Conservation (phyloP, 2,888 invertebrate genomes). For the Sminthurides aquaticus region DNA sequence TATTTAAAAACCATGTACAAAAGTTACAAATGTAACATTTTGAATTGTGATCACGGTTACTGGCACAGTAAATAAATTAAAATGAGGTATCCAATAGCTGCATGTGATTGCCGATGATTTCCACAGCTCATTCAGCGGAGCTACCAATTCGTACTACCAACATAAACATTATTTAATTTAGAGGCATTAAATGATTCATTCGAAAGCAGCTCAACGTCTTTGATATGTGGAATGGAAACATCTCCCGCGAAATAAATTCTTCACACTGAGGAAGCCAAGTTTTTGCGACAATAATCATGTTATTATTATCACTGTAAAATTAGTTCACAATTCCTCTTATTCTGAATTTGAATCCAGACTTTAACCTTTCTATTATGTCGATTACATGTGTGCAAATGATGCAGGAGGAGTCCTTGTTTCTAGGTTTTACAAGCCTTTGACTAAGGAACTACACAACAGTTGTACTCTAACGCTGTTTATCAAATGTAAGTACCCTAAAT, state of each 20-base stretch:
- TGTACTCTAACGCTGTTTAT: neutral
- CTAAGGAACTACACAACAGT: neutral
- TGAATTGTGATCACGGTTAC: neutral
- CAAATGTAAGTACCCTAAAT: neutral
- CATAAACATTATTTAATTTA: too few relatives aligned
- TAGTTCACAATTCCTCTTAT: neutral
- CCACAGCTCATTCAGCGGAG: too few relatives aligned
- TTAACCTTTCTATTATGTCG: neutral
- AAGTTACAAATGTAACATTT: neutral
- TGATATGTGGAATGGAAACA: too few relatives aligned
- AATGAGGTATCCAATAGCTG: too few relatives aligned
- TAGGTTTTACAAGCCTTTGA: neutral
- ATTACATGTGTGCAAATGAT: neutral
- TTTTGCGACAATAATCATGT: neutral
- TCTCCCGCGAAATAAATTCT: too few relatives aligned
- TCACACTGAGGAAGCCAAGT: too few relatives aligned
- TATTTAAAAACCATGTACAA: neutral
- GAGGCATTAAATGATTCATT: too few relatives aligned
- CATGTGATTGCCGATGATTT: too few relatives aligned
- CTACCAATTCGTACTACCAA: too few relatives aligned
- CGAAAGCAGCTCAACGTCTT: too few relatives aligned
- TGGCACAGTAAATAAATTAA: neutral
- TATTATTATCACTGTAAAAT: neutral
- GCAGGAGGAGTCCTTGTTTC: neutral
- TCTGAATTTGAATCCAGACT: neutral